phyloP scores from a whole-genome alignment of 2,888 invertebrate species.

The Invenusta paracnida region DNA sequence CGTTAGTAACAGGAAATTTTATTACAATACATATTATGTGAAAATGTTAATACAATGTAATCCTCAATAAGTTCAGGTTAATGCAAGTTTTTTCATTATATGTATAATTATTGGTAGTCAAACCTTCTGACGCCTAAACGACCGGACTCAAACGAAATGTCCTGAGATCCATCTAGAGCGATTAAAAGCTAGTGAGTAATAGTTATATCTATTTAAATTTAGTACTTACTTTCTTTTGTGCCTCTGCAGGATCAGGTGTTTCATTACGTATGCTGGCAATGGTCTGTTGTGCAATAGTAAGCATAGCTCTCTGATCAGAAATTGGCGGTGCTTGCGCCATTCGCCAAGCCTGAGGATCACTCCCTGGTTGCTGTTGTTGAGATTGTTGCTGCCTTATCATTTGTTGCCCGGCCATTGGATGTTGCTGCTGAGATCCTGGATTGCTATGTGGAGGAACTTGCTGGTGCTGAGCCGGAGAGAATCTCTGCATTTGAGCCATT shows the following conservation, averaged over 20 bases:
- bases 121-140: too few species aligned
- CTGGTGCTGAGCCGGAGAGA: not conserved
- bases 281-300: not conserved
- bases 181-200: too few species aligned
- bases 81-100: too few species aligned
- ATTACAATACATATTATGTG: too few species aligned
- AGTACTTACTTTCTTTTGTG: not conserved
- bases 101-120: too few species aligned
- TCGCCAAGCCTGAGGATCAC: not conserved
- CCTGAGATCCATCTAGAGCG: too few species aligned
- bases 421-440: not conserved
- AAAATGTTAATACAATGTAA: too few species aligned
- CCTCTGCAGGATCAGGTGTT: not conserved
- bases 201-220: too few species aligned
- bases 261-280: not conserved
- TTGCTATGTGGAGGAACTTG: not conserved
- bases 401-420: not conserved
- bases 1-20: too few species aligned
- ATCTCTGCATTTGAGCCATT: conserved; percentile 9
- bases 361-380: too few species aligned
- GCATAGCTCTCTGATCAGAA: not conserved
- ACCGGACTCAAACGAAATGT: too few species aligned
- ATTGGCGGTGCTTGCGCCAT: not conserved
- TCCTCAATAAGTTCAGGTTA: too few species aligned
- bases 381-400: not conserved